These are phyloP conservation scores for Neoaliturus tenellus DNA, from an alignment of 2,888 invertebrate species.

Conservation along the genomic window DNA sequence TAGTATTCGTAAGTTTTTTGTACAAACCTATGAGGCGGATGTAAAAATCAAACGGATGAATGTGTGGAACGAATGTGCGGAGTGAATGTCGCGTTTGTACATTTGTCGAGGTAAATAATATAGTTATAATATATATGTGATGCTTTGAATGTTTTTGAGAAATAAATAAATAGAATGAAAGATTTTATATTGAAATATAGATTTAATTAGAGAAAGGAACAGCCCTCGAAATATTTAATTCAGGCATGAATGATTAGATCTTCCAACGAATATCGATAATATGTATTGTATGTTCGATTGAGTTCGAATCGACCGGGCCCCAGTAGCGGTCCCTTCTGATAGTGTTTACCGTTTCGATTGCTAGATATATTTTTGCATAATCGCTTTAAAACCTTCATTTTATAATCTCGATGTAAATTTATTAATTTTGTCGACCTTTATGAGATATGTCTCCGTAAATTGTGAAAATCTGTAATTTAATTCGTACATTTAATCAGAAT, in stretches of 20 bases:
- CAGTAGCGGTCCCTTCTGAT: constrained; percentile 31
- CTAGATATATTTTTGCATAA: constrained; percentile 55
- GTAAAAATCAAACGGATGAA: constrained; percentile 57
- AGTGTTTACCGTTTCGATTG: constrained; percentile 54
- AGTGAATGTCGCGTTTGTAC: constrained; percentile 53
- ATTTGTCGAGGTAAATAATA: constrained; percentile 56
- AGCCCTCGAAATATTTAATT: constrained; percentile 49
- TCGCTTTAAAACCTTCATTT: constrained; percentile 54
- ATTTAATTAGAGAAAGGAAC: constrained; percentile 55
- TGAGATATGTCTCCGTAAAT: constrained; percentile 44
- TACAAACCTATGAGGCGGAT: constrained; percentile 62
- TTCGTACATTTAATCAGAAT: constrained; percentile 37
- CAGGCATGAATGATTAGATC: constrained; percentile 53
- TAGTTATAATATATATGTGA: constrained; percentile 63
- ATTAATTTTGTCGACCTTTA: constrained; percentile 47
- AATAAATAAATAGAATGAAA: constrained; percentile 61
- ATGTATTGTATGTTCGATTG: constrained; percentile 39
- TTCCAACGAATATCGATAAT: constrained; percentile 60
- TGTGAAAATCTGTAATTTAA: constrained; percentile 52
- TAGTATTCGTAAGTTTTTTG: constrained; percentile 65
- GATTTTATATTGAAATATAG: constrained; percentile 59
- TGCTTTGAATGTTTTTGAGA: constrained; percentile 66
- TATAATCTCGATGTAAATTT: constrained; percentile 57
- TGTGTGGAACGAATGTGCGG: constrained; percentile 43
- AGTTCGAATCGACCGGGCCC: neutral